phyloP scores from a whole-genome alignment of 2,113 vertebrate species.

The Nycticebus coucang region DNA sequence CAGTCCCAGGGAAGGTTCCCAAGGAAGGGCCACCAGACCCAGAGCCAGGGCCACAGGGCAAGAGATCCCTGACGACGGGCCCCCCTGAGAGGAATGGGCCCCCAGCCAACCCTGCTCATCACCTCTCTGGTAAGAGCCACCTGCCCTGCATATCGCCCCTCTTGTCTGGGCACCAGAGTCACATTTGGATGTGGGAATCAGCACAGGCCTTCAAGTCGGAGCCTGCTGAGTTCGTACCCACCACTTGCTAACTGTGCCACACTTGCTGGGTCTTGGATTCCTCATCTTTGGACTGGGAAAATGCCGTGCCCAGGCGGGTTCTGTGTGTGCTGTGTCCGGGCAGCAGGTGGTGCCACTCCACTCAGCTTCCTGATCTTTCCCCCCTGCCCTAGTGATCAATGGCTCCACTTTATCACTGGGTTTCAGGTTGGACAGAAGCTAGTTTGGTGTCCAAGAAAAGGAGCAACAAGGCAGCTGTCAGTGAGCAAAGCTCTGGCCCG shows the following conservation, averaged over 20 bases:
- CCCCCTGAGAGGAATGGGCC: neutral
- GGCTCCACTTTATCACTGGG: rapidly evolving
- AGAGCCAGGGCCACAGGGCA: neutral
- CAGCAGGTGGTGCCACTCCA: rapidly evolving
- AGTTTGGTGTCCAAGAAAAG: neutral
- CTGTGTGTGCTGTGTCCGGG: neutral
- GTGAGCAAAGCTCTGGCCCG: neutral
- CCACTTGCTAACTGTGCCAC: rapidly evolving
- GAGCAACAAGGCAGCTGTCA: neutral
- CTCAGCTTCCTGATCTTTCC: neutral
- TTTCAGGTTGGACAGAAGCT: neutral
- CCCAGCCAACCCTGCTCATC: neutral
- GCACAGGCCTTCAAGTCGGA: neutral
- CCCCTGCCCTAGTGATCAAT: too few relatives aligned
- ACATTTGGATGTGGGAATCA: neutral
- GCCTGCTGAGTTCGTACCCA: neutral
- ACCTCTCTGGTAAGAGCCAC: constrained; percentile 54
- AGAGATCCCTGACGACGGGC: neutral
- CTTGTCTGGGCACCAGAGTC: neutral
- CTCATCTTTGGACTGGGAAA: neutral
- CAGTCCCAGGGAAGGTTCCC: neutral
- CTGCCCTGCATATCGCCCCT: neutral
- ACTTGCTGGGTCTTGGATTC: neutral
- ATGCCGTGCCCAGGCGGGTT: neutral
- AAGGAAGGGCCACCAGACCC: neutral